phyloP scores from a whole-genome alignment of 2,888 invertebrate genomes.

The Gymnosoma rotundatum region DNA sequence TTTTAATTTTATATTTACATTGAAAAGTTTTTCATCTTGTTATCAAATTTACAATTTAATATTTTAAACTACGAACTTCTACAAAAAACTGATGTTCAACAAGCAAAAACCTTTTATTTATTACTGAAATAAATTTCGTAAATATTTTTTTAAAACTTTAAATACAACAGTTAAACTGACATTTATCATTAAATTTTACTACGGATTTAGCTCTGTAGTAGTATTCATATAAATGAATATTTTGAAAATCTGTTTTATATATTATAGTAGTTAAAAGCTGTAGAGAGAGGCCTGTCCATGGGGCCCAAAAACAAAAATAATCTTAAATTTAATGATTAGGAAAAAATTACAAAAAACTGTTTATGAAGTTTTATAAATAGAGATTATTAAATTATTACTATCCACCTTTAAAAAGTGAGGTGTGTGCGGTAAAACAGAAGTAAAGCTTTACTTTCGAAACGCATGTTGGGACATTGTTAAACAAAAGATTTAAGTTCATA shows the following conservation, averaged over 20 bases:
- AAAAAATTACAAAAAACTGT: too few relatives aligned
- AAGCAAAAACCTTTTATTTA: conserved; percentile 38
- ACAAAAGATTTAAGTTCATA: too few relatives aligned
- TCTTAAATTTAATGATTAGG: too few relatives aligned
- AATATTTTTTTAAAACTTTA: conserved; percentile 33
- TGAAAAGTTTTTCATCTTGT: too few relatives aligned
- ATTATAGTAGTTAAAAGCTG: neutral
- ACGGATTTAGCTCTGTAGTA: neutral
- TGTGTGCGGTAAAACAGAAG: too few relatives aligned
- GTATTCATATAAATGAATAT: neutral
- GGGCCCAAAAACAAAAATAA: too few relatives aligned
- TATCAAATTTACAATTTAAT: neutral
- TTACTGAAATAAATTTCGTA: conserved; percentile 51
- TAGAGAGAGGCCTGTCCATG: neutral
- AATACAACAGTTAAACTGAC: conserved; percentile 45
- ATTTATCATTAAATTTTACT: conserved; percentile 39
- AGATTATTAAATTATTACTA: too few relatives aligned
- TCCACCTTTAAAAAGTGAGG: too few relatives aligned
- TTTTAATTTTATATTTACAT: too few relatives aligned
- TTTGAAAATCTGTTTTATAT: neutral
- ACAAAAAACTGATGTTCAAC: conserved; percentile 4
- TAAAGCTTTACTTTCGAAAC: too few relatives aligned
- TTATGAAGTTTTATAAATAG: too few relatives aligned
- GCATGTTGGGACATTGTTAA: too few relatives aligned
- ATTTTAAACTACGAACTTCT: neutral